Evolutionary conservation across 2,113 vertebrate species (phyloP).

Genomic region (Silurus asotus): DNA sequence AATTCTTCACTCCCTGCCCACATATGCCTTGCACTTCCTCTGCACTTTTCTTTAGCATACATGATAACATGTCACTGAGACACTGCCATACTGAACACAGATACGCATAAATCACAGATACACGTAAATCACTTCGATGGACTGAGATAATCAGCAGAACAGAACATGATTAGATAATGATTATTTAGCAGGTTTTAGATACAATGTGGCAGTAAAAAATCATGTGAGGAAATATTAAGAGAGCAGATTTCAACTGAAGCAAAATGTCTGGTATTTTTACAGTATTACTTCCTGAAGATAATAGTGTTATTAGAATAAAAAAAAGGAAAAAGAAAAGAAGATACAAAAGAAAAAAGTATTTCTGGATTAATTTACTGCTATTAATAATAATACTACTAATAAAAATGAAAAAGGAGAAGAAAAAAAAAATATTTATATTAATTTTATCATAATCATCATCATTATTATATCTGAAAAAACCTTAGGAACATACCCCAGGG

Average conservation of each 20-base stretch:
- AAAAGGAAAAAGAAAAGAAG: not conserved
- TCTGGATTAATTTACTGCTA: too few relatives aligned
- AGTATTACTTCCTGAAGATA: not conserved
- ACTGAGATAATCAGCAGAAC: slow-evolving; percentile 1
- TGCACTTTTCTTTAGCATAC: not conserved
- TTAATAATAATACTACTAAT: too few relatives aligned
- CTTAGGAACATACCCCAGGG: too few relatives aligned
- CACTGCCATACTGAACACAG: not conserved
- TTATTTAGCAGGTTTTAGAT: not conserved
- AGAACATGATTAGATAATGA: not conserved
- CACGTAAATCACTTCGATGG: not conserved
- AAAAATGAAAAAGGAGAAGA: too few relatives aligned
- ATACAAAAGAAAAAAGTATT: not conserved
- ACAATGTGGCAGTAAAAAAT: not conserved
- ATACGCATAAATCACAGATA: not conserved
- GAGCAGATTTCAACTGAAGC: not conserved
- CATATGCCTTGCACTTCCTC: not conserved
- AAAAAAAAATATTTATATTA: too few relatives aligned
- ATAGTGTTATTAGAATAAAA: too few relatives aligned
- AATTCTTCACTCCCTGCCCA: not conserved
- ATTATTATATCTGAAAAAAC: too few relatives aligned
- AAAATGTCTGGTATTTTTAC: not conserved
- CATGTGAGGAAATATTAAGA: not conserved
- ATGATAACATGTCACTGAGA: not conserved
- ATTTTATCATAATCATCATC: too few relatives aligned